Conservation (phyloP, 2,113 vertebrate genomes). For the Xyliphius kryptos region DNA sequence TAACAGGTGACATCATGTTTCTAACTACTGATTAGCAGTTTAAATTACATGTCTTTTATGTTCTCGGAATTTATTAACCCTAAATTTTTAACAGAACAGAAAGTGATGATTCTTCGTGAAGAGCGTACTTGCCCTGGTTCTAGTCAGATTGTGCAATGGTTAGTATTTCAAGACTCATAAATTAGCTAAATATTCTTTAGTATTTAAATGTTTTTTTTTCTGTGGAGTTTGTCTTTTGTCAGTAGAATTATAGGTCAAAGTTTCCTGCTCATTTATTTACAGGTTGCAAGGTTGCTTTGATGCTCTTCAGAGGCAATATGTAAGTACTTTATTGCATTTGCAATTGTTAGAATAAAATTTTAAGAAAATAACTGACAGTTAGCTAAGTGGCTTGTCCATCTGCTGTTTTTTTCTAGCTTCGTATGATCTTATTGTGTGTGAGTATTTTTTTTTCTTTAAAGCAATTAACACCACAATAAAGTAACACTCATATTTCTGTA, state of each 20-base stretch:
- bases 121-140: conserved; percentile 82
- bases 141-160: conserved; percentile 86
- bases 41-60: neutral
- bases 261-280: neutral
- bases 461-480: too few relatives aligned
- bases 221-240: neutral
- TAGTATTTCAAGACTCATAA: conserved; percentile 6
- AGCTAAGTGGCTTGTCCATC: conserved; percentile 25
- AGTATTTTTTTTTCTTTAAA: conserved; percentile 62
- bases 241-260: neutral
- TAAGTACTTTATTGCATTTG: too few relatives aligned
- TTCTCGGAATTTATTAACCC: neutral
- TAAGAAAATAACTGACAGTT: neutral
- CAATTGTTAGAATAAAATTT: neutral
- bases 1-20: neutral
- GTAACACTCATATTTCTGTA: too few relatives aligned
- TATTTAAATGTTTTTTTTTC: neutral
- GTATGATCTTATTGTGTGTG: conserved; percentile 80
- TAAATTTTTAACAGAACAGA: conserved; percentile 69
- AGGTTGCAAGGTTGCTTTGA: neutral
- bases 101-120: conserved; percentile 84
- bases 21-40: neutral
- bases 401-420: conserved; percentile 62
- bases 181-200: neutral
- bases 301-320: neutral